Percentiles rank a stretch among this genome's conserved stretches.
Conservation (phyloP, 2,888 invertebrate genomes). For the Mellilla xanthometata region DNA sequence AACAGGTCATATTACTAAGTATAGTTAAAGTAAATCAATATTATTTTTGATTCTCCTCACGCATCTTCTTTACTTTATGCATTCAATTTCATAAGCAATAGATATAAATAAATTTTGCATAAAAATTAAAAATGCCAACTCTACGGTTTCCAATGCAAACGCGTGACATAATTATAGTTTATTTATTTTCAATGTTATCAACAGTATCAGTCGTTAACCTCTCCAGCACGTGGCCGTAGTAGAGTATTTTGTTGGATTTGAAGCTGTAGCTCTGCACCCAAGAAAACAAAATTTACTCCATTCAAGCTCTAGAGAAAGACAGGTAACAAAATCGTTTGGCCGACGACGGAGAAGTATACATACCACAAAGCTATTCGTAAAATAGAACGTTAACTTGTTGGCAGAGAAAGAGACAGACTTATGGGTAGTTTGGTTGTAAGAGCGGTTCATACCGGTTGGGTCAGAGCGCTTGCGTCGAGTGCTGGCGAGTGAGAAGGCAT, state of each 20-base stretch:
- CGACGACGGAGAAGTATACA: conserved; percentile 82
- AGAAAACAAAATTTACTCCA: conserved; percentile 76
- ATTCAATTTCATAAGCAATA: too few species aligned
- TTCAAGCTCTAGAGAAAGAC: conserved; percentile 82
- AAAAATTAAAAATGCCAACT: conserved; percentile 9
- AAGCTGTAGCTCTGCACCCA: conserved; percentile 80
- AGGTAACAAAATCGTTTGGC: conserved; percentile 79
- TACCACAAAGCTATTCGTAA: conserved; percentile 81
- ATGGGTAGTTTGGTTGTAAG: conserved; percentile 45
- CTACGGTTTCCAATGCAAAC: conserved; percentile 15
- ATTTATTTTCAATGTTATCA: conserved; percentile 75
- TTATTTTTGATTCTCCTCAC: too few species aligned
- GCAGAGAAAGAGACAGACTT: conserved; percentile 59
- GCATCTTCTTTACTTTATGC: too few species aligned
- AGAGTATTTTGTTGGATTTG: conserved; percentile 78
- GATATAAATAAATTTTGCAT: conserved; percentile 1
- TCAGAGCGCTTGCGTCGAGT: conserved; percentile 77
- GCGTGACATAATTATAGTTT: conserved; percentile 51
- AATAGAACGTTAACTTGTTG: conserved; percentile 74
- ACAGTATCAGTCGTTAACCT: conserved; percentile 77
- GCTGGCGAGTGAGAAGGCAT: conserved; percentile 53
- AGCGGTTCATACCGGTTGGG: conserved; percentile 64
- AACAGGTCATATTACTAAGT: too few species aligned
- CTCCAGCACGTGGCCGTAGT: conserved; percentile 73
- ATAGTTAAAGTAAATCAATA: too few species aligned